phyloP scores from a whole-genome alignment of 2,888 invertebrate genomes.

The Caenorhabditis japonica region DNA sequence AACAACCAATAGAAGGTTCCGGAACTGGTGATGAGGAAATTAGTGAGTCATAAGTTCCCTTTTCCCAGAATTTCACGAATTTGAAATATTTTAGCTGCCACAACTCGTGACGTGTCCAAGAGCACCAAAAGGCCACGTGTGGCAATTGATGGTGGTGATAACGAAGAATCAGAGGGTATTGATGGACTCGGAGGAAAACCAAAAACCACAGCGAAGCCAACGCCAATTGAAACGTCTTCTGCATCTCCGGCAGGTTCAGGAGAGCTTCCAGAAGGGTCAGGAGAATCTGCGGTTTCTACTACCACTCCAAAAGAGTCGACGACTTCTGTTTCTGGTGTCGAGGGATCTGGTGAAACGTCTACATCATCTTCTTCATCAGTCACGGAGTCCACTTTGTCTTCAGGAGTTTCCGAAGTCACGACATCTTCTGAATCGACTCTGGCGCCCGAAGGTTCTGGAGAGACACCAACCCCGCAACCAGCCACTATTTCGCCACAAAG shows the following conservation, averaged over 20 bases:
- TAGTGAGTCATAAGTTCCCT: constrained; percentile 18
- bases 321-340: constrained; percentile 12
- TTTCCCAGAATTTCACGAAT: background rate
- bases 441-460: background rate
- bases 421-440: constrained; percentile 16
- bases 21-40: constrained; percentile 45
- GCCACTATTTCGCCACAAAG: constrained; percentile 41
- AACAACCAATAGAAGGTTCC: constrained; percentile 24
- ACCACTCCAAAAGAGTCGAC: constrained; percentile 21
- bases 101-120: constrained; percentile 42
- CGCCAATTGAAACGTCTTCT: constrained; percentile 1
- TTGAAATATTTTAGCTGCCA: constrained; percentile 27
- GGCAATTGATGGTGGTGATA: constrained; percentile 50
- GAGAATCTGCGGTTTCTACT: constrained; percentile 9
- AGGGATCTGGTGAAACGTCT: background rate
- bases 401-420: constrained; percentile 13
- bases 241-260: background rate
- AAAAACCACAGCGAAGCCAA: constrained; percentile 1
- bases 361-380: background rate
- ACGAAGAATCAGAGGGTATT: constrained; percentile 30
- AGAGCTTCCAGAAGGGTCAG: constrained; percentile 32
- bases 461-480: constrained; percentile 6
- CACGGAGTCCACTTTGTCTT: too few relatives aligned
- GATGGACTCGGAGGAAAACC: constrained; percentile 31
- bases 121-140: constrained; percentile 28